Evolutionary conservation across 64 coral and sea anemone genomes (phyloP), one percentile per base, ranked within the genome.

Genomic region (Pocillopora verrucosa): DNA sequence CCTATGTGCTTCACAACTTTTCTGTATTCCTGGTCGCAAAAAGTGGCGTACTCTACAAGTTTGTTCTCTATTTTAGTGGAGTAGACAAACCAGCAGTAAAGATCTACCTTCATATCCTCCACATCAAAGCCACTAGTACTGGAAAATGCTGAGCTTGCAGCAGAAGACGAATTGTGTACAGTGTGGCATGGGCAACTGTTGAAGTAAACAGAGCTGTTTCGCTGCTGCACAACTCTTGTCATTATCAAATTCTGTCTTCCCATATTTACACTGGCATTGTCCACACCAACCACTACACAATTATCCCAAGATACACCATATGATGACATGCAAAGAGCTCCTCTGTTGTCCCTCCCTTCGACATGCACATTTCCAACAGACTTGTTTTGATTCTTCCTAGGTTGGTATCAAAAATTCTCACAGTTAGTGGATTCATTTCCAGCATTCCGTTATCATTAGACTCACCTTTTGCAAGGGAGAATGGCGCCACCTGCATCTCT

Each of bases 101-200:
- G 72, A 36, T 94, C 88, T 17, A 84, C 57, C n/a, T n/a, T n/a
- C 6, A 94, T 36, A 60, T 94, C 92, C 57, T 94, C 87, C 25
- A 89, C 80, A 34, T 85, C 80, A 56, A 94, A 90, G 14, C 73
- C 37, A 0, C 61, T 78, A 69, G n/a, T 65, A 59, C n/a, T 76
- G 51, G 34, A 58, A 37, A 94, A 83, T 38, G 61, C 93, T 74
- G 58, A 45, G 41, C 72, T 45, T 86, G 74, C 92, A 70, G 59
- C 73, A 2, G 51, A 17, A 19, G 92, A 77, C 6, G 92, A 90
- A 72, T 90, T 94, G 64, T 94, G 88, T 11, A 94, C 80, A 59
- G 90, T 81, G 63, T 90, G 92, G 25, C 92, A 94, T 22, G 76
- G 92, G 88, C 92, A 90, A n/a, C 92, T 82, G 85, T 61, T 94